phyloP scores from a whole-genome alignment of 2,113 vertebrate genomes.

The Scomber japonicus region DNA sequence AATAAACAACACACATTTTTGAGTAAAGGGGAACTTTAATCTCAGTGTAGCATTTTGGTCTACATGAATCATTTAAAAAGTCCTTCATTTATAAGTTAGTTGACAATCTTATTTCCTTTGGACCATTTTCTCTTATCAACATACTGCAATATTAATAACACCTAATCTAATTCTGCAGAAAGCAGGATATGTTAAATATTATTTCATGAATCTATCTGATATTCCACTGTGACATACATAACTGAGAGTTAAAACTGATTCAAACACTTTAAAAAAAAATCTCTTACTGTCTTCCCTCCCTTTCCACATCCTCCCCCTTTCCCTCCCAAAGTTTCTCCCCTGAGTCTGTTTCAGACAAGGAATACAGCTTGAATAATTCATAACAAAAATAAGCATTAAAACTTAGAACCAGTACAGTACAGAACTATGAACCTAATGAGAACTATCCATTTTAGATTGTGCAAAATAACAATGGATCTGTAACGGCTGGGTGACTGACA shows the following conservation, averaged over 20 bases:
- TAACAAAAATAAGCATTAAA: conserved; percentile 57
- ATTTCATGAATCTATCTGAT: conserved; percentile 15
- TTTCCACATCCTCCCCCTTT: background rate
- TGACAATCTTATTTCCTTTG: conserved; percentile 2
- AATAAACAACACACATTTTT: too few relatives aligned
- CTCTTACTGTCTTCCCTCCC: background rate
- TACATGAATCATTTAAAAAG: background rate
- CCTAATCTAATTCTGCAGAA: conserved; percentile 13
- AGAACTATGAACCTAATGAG: conserved; percentile 53
- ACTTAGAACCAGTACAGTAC: conserved; percentile 20
- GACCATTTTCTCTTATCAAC: background rate
- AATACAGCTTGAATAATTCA: conserved; percentile 68
- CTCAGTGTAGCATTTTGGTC: background rate
- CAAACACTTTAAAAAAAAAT: conserved; percentile 6
- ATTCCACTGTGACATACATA: conserved; percentile 18
- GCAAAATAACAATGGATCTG: conserved; percentile 28
- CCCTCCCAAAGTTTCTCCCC: conserved; percentile 13
- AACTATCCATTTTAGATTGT: conserved; percentile 35
- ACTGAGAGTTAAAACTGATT: conserved; percentile 22
- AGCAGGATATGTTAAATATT: conserved; percentile 17
- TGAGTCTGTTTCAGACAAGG: conserved; percentile 55
- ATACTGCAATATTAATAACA: background rate
- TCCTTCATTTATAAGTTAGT: background rate
- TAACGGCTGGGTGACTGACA: conserved; percentile 24
- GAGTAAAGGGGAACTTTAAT: background rate